Percentiles rank a stretch among this genome's conserved stretches.
Conservation (phyloP, 2,797 vertebrate genomes). For the Mergus octosetaceus region DNA sequence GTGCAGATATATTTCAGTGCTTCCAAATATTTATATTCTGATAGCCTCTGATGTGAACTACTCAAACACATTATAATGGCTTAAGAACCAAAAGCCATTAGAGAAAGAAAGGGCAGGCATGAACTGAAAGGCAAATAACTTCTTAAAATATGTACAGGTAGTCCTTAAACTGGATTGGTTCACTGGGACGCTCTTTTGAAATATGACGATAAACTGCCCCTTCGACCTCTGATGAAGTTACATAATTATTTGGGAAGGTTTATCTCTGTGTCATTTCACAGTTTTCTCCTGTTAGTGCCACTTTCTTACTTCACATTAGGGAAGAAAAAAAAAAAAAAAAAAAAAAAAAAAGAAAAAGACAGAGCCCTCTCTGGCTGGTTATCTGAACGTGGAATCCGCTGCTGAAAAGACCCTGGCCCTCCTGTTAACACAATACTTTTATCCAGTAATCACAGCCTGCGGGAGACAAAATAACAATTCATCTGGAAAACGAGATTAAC, state of each 20-base stretch:
- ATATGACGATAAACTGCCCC: slow-evolving; percentile 55
- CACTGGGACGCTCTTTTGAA: not conserved
- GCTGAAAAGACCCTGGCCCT: slow-evolving; percentile 71
- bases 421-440: slow-evolving; percentile 87
- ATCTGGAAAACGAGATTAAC: slow-evolving; percentile 96
- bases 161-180: slow-evolving; percentile 21
- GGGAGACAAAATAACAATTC: slow-evolving; percentile 90
- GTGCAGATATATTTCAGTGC: slow-evolving; percentile 17
- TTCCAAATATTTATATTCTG: slow-evolving; percentile 62
- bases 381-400: slow-evolving; percentile 32
- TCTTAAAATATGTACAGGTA: slow-evolving; percentile 55
- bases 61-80: slow-evolving; percentile 3
- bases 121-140: slow-evolving; percentile 44
- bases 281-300: slow-evolving; percentile 37
- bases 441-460: slow-evolving; percentile 91
- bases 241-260: slow-evolving; percentile 65
- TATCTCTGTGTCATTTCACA: slow-evolving; percentile 41
- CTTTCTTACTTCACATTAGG: slow-evolving; percentile 36
- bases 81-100: slow-evolving; percentile 43
- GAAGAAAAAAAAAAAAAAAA: no score
- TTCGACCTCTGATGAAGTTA: slow-evolving; percentile 44
- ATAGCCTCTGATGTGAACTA: slow-evolving; percentile 17
- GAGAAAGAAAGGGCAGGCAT: slow-evolving; percentile 18
- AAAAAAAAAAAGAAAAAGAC: not conserved
- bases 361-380: slow-evolving; percentile 31